A percentile compares a stretch with the other conserved stretches of the same genome.
Evolutionary conservation across 2,113 vertebrate genomes (phyloP).

Genomic region (Hemiprocne comata): DNA sequence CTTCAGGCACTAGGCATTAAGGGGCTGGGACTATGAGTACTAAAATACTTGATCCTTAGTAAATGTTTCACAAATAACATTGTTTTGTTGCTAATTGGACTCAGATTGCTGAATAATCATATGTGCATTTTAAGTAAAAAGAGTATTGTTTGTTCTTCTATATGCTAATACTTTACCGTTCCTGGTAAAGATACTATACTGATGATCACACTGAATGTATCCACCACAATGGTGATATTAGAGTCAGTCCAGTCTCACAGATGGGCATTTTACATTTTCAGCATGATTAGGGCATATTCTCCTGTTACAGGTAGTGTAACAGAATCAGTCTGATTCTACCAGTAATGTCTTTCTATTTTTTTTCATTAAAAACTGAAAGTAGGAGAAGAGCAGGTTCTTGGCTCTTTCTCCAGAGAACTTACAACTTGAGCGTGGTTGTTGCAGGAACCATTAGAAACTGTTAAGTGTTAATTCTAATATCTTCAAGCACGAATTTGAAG

Average conservation of each 20-base stretch:
- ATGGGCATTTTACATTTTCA: neutral
- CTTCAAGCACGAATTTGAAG: neutral
- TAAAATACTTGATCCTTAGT: neutral
- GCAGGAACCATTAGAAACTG: neutral
- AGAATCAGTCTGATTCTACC: neutral
- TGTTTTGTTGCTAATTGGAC: neutral
- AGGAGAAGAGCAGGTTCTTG: neutral
- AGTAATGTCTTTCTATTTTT: neutral
- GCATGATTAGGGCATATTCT: neutral
- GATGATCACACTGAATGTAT: neutral
- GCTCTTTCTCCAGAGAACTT: neutral
- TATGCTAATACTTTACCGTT: neutral
- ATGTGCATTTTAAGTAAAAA: neutral
- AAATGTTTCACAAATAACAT: neutral
- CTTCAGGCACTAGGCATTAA: neutral
- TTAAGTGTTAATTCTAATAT: neutral
- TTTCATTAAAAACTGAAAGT: neutral
- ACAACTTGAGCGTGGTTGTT: neutral
- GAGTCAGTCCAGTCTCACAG: neutral
- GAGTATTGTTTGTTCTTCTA: neutral
- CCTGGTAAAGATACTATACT: neutral
- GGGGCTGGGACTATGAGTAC: neutral
- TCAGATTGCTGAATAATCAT: fast-evolving
- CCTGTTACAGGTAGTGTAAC: neutral
- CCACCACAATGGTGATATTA: neutral